These are phyloP conservation scores for Chrysocyon brachyurus DNA, from an alignment of 2,797 vertebrate genomes.

Conservation along the genomic window DNA sequence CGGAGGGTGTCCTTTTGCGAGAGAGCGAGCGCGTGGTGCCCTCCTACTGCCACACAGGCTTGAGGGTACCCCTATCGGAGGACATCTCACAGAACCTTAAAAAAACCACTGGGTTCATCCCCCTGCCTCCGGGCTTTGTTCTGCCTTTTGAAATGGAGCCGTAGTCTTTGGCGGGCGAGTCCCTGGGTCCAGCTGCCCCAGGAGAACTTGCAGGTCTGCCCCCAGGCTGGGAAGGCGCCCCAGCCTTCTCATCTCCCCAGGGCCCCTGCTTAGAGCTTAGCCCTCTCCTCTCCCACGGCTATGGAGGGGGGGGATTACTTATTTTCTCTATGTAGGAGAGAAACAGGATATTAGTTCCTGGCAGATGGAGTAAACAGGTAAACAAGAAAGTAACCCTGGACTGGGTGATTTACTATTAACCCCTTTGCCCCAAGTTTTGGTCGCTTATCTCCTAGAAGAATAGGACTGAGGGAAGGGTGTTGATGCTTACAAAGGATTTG, in stretches of 20 bases:
- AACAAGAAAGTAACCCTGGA: background rate
- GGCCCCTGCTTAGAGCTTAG: slow-evolving; percentile 8
- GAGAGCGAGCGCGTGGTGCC: background rate
- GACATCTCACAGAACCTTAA: background rate
- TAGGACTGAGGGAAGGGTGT: background rate
- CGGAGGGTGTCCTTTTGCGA: background rate
- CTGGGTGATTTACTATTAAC: background rate
- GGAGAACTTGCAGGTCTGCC: background rate
- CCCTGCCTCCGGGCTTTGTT: background rate
- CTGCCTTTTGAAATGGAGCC: background rate
- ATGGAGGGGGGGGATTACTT: background rate
- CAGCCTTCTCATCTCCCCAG: background rate
- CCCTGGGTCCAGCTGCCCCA: background rate
- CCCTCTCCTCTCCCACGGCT: background rate
- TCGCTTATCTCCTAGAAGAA: slow-evolving; percentile 34
- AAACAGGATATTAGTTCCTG: background rate
- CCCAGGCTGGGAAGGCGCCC: background rate
- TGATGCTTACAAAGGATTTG: slow-evolving; percentile 7
- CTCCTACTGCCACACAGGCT: background rate
- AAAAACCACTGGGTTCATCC: background rate
- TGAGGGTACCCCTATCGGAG: background rate
- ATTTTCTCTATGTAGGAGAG: background rate
- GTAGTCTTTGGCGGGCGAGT: background rate
- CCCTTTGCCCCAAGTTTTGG: background rate
- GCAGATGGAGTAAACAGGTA: background rate